phyloP scores from a whole-genome alignment of 2,113 vertebrate genomes.

The Poecile atricapillus region DNA sequence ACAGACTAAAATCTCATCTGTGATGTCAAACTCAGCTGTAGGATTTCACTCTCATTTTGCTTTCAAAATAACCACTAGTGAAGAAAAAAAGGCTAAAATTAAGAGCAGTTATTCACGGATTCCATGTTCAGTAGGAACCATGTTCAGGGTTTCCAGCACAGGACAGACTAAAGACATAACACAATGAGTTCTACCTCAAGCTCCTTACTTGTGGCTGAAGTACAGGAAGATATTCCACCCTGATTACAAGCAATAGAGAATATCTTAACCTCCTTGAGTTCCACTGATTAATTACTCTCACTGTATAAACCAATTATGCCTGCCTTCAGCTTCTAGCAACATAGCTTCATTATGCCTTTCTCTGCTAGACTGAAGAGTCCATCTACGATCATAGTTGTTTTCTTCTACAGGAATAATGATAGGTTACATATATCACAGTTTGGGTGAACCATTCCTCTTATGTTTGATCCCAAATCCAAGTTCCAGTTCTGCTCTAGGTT shows the following conservation, averaged over 20 bases:
- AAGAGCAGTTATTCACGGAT: background rate
- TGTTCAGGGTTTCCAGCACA: background rate
- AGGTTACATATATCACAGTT: background rate
- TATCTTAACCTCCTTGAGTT: background rate
- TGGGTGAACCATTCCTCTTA: background rate
- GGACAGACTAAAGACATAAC: background rate
- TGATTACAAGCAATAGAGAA: background rate
- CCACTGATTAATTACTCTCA: conserved; percentile 2
- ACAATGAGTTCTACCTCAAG: background rate
- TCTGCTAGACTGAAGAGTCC: background rate
- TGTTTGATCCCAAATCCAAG: background rate
- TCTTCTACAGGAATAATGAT: background rate
- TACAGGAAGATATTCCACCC: background rate
- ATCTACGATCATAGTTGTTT: background rate
- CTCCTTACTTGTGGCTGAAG: background rate
- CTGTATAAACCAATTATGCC: background rate
- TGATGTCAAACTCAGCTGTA: background rate
- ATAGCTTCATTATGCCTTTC: background rate
- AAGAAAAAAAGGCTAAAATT: background rate
- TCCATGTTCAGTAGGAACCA: background rate
- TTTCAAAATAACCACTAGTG: background rate
- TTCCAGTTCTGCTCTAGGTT: background rate
- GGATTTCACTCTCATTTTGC: background rate
- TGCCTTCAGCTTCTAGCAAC: background rate
- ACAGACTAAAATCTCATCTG: background rate